A percentile compares a stretch with the other conserved stretches of the same genome.
phyloP scores from a whole-genome alignment of 2,888 invertebrate genomes.

The Patella depressa region DNA sequence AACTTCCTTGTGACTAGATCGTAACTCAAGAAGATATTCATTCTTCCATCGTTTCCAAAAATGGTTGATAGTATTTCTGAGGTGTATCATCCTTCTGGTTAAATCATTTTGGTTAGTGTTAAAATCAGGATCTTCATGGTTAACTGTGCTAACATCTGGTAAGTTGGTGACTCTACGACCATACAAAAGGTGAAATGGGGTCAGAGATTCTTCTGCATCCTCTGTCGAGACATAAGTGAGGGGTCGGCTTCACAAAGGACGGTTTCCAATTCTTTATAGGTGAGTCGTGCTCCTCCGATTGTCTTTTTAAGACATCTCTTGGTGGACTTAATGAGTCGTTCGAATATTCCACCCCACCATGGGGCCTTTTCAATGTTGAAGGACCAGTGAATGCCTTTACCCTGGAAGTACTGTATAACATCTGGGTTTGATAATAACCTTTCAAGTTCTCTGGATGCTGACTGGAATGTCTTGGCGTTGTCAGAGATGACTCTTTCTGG shows the following conservation, averaged over 20 bases:
- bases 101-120: neutral
- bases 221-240: neutral
- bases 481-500: neutral
- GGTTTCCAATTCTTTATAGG: neutral
- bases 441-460: neutral
- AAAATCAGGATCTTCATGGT: neutral
- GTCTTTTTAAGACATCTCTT: slow-evolving; percentile 2
- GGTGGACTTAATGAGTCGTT: slow-evolving; percentile 1
- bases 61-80: neutral
- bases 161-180: neutral
- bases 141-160: neutral
- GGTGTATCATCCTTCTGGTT: neutral
- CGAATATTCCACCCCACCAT: slow-evolving; percentile 3
- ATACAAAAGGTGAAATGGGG: neutral
- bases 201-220: slow-evolving; percentile 1
- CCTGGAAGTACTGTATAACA: neutral
- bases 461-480: neutral
- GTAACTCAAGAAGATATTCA: neutral
- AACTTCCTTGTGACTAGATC: neutral
- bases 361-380: neutral
- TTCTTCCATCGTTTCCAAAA: slow-evolving; percentile 4
- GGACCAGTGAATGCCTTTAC: neutral
- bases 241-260: neutral
- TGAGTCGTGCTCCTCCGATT: neutral
- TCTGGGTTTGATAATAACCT: neutral